Conservation (phyloP, 2,888 invertebrate genomes). For the Micoletzkya japonica region DNA sequence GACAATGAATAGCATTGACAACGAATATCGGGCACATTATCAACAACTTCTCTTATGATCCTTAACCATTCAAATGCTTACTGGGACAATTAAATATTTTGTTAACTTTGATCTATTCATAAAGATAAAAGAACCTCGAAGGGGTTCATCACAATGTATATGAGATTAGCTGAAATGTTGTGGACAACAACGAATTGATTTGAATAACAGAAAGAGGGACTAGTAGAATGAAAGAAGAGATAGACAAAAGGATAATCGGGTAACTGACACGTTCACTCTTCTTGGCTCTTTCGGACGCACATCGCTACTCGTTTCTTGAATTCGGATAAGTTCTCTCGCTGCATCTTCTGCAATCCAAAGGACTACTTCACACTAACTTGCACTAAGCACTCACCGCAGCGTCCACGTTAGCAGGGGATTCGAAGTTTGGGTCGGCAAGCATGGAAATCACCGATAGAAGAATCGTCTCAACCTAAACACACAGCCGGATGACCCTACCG, state of each 20-base stretch:
- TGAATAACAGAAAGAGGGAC: background rate
- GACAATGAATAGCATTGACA: too few species aligned
- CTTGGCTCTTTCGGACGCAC: constrained; percentile 98
- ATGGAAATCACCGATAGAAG: constrained; percentile 93
- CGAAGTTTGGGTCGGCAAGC: constrained; percentile 98
- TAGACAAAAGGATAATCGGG: background rate
- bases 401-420: constrained; percentile 98
- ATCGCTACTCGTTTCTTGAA: constrained; percentile 96
- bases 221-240: background rate
- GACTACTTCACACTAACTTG: background rate
- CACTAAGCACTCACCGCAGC: constrained; percentile 80
- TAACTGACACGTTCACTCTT: constrained; percentile 66
- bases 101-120: too few species aligned
- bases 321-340: constrained; percentile 93
- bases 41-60: too few species aligned
- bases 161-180: too few species aligned
- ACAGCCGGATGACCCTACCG: too few species aligned
- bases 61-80: too few species aligned
- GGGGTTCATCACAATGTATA: too few species aligned
- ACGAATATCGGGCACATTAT: too few species aligned
- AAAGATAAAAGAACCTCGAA: background rate
- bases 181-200: too few species aligned
- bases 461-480: constrained; percentile 73
- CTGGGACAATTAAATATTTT: too few species aligned
- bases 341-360: constrained; percentile 81